phyloP scores from a whole-genome alignment of 1,140 invertebrate species.

The Microvelia longipes region DNA sequence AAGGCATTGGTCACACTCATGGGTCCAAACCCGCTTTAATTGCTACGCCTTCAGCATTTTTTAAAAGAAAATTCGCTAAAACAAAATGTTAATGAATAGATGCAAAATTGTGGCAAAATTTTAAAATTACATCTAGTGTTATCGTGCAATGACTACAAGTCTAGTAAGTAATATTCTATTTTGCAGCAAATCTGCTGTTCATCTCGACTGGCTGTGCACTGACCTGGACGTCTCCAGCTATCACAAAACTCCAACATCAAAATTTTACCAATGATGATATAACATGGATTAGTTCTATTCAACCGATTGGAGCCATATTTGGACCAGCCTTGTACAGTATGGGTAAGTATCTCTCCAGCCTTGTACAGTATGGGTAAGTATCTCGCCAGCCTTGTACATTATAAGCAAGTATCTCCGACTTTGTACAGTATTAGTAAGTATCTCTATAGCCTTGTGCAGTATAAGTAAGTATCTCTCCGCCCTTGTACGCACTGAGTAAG shows the following conservation, averaged over 20 bases:
- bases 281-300: not conserved
- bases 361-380: not conserved
- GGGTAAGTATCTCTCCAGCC: not conserved
- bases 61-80: too few relatives aligned
- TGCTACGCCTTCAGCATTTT: too few relatives aligned
- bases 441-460: not conserved
- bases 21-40: too few relatives aligned
- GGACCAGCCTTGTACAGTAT: not conserved
- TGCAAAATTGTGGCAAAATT: too few relatives aligned
- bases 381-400: not conserved
- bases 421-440: too few relatives aligned
- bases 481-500: not conserved
- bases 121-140: too few relatives aligned
- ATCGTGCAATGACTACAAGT: too few relatives aligned
- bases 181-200: not conserved
- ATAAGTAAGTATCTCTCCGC: not conserved
- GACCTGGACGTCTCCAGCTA: conserved; percentile 2
- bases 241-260: not conserved
- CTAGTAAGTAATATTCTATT: too few relatives aligned
- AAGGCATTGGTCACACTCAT: too few relatives aligned
- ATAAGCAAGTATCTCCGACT: not conserved
- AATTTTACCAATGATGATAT: not conserved
- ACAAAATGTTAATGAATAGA: too few relatives aligned
- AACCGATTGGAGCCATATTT: not conserved
- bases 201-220: conserved; percentile 3